A percentile compares a stretch with the other conserved stretches of the same genome.
Evolutionary conservation across 2,797 vertebrate genomes (phyloP).

Genomic region (Sphaeramia orbicularis): DNA sequence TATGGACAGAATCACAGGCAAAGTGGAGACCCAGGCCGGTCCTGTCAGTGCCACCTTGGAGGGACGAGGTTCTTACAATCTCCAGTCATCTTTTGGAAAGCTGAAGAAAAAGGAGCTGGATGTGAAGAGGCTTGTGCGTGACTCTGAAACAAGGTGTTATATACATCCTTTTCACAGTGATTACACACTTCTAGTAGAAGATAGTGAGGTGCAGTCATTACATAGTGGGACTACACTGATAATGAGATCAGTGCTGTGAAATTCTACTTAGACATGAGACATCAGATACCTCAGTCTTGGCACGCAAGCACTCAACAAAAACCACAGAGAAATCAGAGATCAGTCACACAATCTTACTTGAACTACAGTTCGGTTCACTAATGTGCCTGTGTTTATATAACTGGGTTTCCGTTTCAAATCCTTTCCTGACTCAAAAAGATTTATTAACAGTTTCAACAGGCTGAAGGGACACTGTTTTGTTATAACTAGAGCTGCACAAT

Average conservation of each 20-base stretch:
- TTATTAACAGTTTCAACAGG: too few relatives aligned
- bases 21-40: constrained; percentile 71
- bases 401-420: background rate
- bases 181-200: background rate
- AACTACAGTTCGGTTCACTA: background rate
- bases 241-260: background rate
- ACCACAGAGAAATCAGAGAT: background rate
- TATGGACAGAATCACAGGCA: constrained; percentile 71
- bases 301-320: background rate
- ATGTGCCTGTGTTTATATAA: background rate
- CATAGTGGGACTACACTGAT: background rate
- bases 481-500: too few relatives aligned
- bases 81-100: constrained; percentile 87
- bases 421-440: too few relatives aligned
- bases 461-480: too few relatives aligned
- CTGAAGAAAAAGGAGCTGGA: constrained; percentile 90
- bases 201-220: too few relatives aligned
- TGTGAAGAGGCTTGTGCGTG: constrained; percentile 86
- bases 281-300: background rate
- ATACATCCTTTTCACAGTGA: background rate
- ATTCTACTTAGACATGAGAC: constrained; percentile 15
- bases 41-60: constrained; percentile 67
- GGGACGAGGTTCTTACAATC: constrained; percentile 79
- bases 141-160: constrained; percentile 83
- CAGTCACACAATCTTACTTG: background rate